Base-by-base conservation (phyloP, 2,797 vertebrate species). In the Leucoraja ocellata region DNA sequence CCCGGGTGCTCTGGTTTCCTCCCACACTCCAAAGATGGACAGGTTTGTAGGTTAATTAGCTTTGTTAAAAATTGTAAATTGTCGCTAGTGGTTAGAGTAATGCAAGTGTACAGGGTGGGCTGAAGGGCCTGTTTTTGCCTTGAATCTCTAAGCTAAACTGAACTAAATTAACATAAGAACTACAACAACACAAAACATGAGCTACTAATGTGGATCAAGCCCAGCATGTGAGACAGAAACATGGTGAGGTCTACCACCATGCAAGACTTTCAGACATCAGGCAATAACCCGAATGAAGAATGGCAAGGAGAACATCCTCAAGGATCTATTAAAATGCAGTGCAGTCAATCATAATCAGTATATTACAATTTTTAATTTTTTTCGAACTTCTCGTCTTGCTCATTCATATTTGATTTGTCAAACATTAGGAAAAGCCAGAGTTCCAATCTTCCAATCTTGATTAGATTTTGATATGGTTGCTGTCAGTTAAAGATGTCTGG, bases 401-500 rank as follows among this genome's bases (percentile, higher is more conserved):
- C 25, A 14, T 86, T 4, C 61, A 84, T 14, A 80, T 61, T 4
- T 61, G 28, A 86, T 63, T 1, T 86, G 28, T 61, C 28, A 28
- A 86, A 63, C 32, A n/a, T 7, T n/a, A 58, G 61, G 32, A 58
- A 86, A 61, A 63, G 58, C 83, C n/a, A 14, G 25, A 86, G 13
- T 58, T 63, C 83, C 58, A 63, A 18, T 78, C 77, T 78, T 78
- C 77, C 77, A 78, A 78, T 6, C 58, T 16, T 86, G 83, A 86
- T 86, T 18, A 86, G 83, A 86, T 63, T 86, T 86, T 86, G 25
- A n/a, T 5, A 86, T 86, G 28, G 77, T 78, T 78, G 58, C 28
- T 63, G 83, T 63, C 4, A 63, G 58, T 61, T 86, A 16, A 86
- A 86, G 28, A 63, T 63, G 7, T 86, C 6, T 14, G 63, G 83